A percentile compares a stretch with the other conserved stretches of the same genome.
Conservation (phyloP, 2,888 invertebrate species). For the Nineta flava region DNA sequence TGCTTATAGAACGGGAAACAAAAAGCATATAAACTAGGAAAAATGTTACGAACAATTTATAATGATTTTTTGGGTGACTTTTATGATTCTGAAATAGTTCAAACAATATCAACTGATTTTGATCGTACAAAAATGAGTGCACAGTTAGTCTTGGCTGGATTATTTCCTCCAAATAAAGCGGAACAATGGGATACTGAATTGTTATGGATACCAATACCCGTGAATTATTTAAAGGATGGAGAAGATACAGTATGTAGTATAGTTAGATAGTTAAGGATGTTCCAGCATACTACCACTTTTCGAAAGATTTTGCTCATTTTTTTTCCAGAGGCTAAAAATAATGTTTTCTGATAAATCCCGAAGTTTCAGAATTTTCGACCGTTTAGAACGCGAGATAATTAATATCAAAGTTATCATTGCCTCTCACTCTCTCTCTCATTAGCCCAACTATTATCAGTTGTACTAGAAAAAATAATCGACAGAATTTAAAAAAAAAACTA, state of each 20-base stretch:
- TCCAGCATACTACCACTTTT: too few relatives aligned
- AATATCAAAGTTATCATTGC: too few relatives aligned
- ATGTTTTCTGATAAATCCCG: too few relatives aligned
- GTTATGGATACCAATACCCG: constrained; percentile 45
- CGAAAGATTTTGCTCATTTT: too few relatives aligned
- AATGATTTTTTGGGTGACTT: constrained; percentile 25
- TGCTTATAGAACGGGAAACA: constrained; percentile 26
- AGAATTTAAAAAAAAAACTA: too few relatives aligned
- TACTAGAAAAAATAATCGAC: too few relatives aligned
- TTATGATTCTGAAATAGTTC: constrained; percentile 28
- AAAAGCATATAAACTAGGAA: constrained; percentile 27
- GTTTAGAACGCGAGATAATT: too few relatives aligned
- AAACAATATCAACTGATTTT: constrained; percentile 45
- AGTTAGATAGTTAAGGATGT: too few relatives aligned
- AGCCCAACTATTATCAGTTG: too few relatives aligned
- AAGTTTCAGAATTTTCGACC: too few relatives aligned
- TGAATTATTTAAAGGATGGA: constrained; percentile 17
- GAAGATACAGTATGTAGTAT: constrained; percentile 20
- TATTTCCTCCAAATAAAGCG: constrained; percentile 40
- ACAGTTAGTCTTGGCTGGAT: constrained; percentile 46
- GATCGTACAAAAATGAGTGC: constrained; percentile 63
- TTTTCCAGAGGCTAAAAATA: too few relatives aligned
- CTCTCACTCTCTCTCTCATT: too few relatives aligned
- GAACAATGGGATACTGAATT: constrained; percentile 32
- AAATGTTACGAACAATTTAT: constrained; percentile 25